Evolutionary conservation across 2,113 vertebrate genomes (phyloP).

Genomic region (Pseudolaguvia tuberculata): DNA sequence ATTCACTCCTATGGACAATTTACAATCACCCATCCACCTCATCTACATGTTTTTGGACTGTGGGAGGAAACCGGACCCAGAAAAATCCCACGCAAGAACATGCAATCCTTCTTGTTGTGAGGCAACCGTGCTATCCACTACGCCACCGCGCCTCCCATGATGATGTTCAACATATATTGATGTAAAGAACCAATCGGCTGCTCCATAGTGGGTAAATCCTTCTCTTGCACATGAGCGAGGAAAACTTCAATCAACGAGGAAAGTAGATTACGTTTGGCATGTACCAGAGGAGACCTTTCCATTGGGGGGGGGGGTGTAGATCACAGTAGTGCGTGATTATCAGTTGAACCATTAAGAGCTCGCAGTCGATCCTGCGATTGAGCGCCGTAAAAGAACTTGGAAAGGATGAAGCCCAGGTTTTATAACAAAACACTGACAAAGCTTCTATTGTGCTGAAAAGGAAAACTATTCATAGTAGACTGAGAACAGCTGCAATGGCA

Average conservation of each 20-base stretch:
- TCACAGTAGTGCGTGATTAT: conserved; percentile 1
- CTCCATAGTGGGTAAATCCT: background rate
- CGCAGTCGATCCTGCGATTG: conserved; percentile 43
- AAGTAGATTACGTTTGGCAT: background rate
- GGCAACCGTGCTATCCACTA: no score
- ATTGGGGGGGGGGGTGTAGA: conserved; percentile 16
- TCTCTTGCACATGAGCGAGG: background rate
- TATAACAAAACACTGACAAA: conserved; percentile 70
- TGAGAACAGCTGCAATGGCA: conserved; percentile 54
- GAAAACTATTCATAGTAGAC: conserved; percentile 59
- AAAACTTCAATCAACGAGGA: background rate
- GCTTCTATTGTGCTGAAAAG: conserved; percentile 63
- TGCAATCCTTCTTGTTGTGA: no score
- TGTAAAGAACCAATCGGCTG: background rate
- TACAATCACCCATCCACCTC: no score
- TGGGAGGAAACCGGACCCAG: no score
- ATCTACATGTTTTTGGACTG: no score
- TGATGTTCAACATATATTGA: background rate
- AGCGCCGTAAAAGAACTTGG: conserved; percentile 57
- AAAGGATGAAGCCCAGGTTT: conserved; percentile 61
- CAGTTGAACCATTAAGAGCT: conserved; percentile 35
- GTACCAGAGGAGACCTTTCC: background rate
- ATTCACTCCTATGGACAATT: no score
- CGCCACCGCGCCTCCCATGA: no score
- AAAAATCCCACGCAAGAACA: no score